phyloP scores from a whole-genome alignment of 2,113 vertebrate species.

The Semnornis frantzii region DNA sequence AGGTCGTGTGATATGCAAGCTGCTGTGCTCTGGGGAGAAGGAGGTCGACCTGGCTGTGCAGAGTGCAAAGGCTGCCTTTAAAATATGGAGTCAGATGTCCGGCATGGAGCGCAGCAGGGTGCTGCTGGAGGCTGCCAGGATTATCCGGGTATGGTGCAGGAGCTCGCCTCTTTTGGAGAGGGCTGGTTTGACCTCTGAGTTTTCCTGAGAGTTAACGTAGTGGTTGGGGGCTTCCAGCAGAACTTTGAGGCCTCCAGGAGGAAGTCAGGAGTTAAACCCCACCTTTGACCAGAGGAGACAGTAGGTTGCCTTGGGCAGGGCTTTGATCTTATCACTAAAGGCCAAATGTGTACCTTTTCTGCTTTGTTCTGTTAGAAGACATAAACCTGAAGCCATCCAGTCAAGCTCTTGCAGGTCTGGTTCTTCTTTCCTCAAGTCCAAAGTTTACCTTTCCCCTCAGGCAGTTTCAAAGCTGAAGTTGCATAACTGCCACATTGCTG shows the following conservation, averaged over 20 bases:
- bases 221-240: background rate
- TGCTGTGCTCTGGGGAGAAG: conserved; percentile 85
- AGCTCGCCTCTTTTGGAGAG: background rate
- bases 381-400: background rate
- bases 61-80: conserved; percentile 87
- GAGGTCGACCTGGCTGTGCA: conserved; percentile 89
- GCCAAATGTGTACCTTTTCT: background rate
- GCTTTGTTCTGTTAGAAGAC: background rate
- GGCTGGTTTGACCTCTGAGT: background rate
- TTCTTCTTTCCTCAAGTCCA: background rate
- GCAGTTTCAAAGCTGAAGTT: background rate
- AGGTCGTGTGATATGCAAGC: conserved; percentile 88
- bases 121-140: conserved; percentile 91
- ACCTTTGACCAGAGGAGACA: background rate
- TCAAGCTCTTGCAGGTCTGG: background rate
- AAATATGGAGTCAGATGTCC: conserved; percentile 86
- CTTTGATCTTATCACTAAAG: background rate
- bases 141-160: conserved; percentile 84
- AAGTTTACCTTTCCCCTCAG: background rate
- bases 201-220: background rate
- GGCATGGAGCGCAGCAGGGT: conserved; percentile 89
- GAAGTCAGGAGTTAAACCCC: background rate
- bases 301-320: background rate
- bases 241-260: background rate
- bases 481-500: background rate